Evolutionary conservation across 1,140 invertebrate genomes (phyloP).

Genomic region (Camponotus vicinus): DNA sequence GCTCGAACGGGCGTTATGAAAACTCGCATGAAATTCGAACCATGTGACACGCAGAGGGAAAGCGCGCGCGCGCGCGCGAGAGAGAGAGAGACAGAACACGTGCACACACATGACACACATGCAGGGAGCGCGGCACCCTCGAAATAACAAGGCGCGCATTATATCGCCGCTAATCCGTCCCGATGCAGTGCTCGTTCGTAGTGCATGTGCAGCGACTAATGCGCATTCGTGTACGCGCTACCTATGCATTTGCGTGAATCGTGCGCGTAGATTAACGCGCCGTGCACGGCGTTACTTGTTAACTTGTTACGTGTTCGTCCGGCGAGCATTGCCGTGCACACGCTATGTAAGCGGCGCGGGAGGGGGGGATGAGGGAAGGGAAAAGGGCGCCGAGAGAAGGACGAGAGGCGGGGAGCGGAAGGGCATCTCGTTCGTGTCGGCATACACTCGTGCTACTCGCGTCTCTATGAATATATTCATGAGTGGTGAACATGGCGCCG

Average conservation of each 20-base stretch:
- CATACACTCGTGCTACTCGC: slow-evolving; percentile 51
- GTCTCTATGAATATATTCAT: slow-evolving; percentile 72
- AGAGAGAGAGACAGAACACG: background rate
- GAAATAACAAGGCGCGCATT: slow-evolving; percentile 44
- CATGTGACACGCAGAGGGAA: background rate
- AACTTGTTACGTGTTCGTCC: slow-evolving; percentile 60
- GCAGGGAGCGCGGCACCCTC: background rate
- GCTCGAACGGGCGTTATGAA: slow-evolving; percentile 24
- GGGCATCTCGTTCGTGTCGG: slow-evolving; percentile 27
- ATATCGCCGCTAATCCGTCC: slow-evolving; percentile 48
- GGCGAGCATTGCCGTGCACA: slow-evolving; percentile 40
- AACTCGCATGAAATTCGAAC: slow-evolving; percentile 47
- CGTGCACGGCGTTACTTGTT: slow-evolving; percentile 65
- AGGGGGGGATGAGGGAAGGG: too few relatives aligned
- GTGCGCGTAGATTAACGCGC: slow-evolving; percentile 55
- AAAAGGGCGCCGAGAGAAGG: background rate
- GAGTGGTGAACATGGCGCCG: slow-evolving; percentile 67
- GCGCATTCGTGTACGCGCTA: background rate
- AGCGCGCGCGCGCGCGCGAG: background rate
- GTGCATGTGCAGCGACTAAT: background rate
- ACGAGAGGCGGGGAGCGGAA: background rate
- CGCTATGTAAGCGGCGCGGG: slow-evolving; percentile 11
- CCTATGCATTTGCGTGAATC: slow-evolving; percentile 24
- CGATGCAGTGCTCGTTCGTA: slow-evolving; percentile 17
- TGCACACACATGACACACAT: background rate